Conservation (phyloP, 1,140 invertebrate species). For the Dinoponera quadriceps region DNA sequence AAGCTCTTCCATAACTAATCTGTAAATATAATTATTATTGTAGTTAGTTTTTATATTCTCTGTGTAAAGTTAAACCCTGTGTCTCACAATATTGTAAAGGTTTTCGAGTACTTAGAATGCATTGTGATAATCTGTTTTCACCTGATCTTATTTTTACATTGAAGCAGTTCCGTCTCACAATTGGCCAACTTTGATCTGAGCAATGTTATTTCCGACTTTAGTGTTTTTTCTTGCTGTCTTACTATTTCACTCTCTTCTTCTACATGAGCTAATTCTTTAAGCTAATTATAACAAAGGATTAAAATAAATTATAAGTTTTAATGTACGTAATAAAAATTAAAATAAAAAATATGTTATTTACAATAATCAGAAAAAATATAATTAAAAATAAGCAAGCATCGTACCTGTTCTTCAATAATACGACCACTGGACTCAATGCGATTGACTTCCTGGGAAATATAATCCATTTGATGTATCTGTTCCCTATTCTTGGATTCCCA, state of each 20-base stretch:
- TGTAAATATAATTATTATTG: slow-evolving; percentile 69
- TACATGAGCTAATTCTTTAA: slow-evolving; percentile 91
- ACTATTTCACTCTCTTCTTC: slow-evolving; percentile 95
- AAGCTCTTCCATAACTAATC: slow-evolving; percentile 88
- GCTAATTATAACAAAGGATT: slow-evolving; percentile 82
- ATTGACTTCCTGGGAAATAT: slow-evolving; percentile 92
- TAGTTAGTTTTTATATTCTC: not conserved
- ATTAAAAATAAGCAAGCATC: no score
- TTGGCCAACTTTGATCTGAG: slow-evolving; percentile 93
- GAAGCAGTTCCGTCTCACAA: slow-evolving; percentile 94
- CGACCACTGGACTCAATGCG: slow-evolving; percentile 91
- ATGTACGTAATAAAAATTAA: not conserved
- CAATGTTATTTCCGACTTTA: slow-evolving; percentile 94
- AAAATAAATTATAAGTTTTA: slow-evolving; percentile 15
- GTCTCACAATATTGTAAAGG: no score
- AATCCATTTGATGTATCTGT: slow-evolving; percentile 93
- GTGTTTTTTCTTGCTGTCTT: slow-evolving; percentile 94
- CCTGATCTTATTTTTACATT: slow-evolving; percentile 95
- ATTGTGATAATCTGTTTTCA: slow-evolving; percentile 77
- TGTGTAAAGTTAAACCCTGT: no score
- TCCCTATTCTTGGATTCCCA: slow-evolving; percentile 95
- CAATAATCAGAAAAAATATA: not conserved
- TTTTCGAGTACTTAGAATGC: not conserved
- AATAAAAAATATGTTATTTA: not conserved
- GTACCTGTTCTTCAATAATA: slow-evolving; percentile 92